phyloP scores from a whole-genome alignment of 2,888 invertebrate species.

The Ornithoptera alexandrae region DNA sequence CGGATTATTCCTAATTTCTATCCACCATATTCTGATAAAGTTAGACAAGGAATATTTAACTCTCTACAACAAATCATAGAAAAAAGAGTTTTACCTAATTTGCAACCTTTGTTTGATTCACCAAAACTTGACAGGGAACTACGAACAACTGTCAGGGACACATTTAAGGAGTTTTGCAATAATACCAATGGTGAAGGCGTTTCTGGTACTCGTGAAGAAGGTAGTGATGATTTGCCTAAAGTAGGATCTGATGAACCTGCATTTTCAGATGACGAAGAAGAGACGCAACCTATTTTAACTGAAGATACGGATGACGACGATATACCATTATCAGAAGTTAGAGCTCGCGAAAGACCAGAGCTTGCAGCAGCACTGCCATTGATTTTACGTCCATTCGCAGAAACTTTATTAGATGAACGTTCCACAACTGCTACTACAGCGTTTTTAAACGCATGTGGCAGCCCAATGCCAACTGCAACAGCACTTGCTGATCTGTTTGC shows the following conservation, averaged over 20 bases:
- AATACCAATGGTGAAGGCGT: constrained; percentile 74
- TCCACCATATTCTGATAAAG: constrained; percentile 88
- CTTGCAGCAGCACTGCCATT: constrained; percentile 70
- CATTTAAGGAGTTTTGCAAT: constrained; percentile 94
- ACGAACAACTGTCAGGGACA: constrained; percentile 90
- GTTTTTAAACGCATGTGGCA: constrained; percentile 59
- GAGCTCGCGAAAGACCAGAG: constrained; percentile 83
- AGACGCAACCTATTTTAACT: constrained; percentile 68
- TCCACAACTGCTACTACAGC: constrained; percentile 62
- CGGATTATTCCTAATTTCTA: constrained; percentile 94
- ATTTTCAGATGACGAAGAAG: constrained; percentile 93
- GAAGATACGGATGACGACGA: constrained; percentile 88
- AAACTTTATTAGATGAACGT: constrained; percentile 71
- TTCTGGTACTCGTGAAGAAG: constrained; percentile 73
- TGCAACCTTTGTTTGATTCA: constrained; percentile 92
- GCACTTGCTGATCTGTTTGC: constrained; percentile 71
- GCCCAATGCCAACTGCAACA: constrained; percentile 63
- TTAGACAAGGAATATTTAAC: constrained; percentile 89
- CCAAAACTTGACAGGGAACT: constrained; percentile 92
- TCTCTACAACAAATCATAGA: constrained; percentile 92
- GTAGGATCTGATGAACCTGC: constrained; percentile 84
- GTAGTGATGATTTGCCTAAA: constrained; percentile 62
- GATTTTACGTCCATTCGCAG: constrained; percentile 67
- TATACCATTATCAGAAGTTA: constrained; percentile 88
- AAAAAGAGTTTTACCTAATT: constrained; percentile 93